phyloP scores from a whole-genome alignment of 2,113 vertebrate genomes.

The Thamnaconus septentrionalis region DNA sequence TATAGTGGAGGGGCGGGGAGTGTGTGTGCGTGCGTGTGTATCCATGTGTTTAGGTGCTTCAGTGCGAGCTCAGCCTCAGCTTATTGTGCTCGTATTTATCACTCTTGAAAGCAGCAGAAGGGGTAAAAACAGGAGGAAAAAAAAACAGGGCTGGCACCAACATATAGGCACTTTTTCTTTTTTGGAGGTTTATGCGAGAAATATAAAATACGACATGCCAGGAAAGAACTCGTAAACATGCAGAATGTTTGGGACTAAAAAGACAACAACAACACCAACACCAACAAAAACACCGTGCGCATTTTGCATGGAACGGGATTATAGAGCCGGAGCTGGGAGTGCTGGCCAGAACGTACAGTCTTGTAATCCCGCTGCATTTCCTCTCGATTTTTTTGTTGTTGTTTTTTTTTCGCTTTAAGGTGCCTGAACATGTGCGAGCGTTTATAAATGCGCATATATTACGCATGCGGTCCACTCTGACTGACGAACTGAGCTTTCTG shows the following conservation, averaged over 20 bases:
- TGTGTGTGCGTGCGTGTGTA: not conserved
- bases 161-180: not conserved
- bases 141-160: too few relatives aligned
- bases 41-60: not conserved
- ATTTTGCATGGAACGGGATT: too few relatives aligned
- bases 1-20: slow-evolving; percentile 5
- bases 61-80: not conserved
- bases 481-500: slow-evolving; percentile 5
- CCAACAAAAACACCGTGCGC: too few relatives aligned
- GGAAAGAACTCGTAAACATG: too few relatives aligned
- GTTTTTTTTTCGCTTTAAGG: not conserved
- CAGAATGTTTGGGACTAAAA: too few relatives aligned
- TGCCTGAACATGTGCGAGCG: slow-evolving; percentile 15
- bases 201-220: not conserved
- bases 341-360: not conserved
- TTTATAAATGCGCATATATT: slow-evolving; percentile 50
- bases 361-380: slow-evolving; percentile 1
- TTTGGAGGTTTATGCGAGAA: not conserved
- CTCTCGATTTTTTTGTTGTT: not conserved
- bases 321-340: too few relatives aligned
- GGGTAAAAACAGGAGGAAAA: too few relatives aligned
- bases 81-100: too few relatives aligned
- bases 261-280: too few relatives aligned
- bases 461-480: slow-evolving; percentile 21
- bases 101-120: too few relatives aligned